Conservation (phyloP, 2,113 vertebrate genomes). For the Misgurnus mizolepis region DNA sequence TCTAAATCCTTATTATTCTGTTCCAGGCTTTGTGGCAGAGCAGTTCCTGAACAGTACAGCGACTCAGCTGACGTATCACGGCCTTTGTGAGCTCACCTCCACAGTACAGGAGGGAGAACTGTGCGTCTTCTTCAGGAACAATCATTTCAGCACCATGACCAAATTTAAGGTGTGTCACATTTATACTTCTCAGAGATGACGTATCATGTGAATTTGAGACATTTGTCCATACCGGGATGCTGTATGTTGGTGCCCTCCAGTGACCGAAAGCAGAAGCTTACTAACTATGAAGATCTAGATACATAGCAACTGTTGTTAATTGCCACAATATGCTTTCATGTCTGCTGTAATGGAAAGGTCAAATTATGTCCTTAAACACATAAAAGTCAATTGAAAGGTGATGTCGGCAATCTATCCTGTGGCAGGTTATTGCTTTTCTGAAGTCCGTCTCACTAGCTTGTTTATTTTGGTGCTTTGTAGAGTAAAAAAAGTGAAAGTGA, state of each 20-base stretch:
- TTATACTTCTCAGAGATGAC: not conserved
- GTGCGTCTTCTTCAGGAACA: conserved; percentile 99
- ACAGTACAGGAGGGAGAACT: conserved; percentile 97
- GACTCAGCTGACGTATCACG: conserved; percentile 97
- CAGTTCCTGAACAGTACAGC: conserved; percentile 96
- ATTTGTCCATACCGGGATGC: not conserved
- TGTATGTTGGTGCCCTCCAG: conserved; percentile 31
- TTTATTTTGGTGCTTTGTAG: no score
- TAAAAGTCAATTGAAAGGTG: not conserved
- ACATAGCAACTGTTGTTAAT: not conserved
- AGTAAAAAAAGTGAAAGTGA: no score
- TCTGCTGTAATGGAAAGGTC: not conserved
- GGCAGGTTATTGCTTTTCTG: no score
- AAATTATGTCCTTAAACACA: not conserved
- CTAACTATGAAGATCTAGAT: not conserved
- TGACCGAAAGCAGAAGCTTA: conserved; percentile 3
- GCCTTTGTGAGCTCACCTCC: conserved; percentile 94
- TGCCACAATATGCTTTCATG: not conserved
- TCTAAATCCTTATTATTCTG: not conserved
- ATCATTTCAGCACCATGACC: conserved; percentile 99
- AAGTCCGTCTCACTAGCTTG: no score
- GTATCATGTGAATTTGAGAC: not conserved
- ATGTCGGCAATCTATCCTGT: no score
- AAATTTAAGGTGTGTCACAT: conserved; percentile 87
- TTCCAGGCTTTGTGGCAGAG: conserved; percentile 90